Conservation (phyloP, 2,888 invertebrate species). For the Torymus tubicola region DNA sequence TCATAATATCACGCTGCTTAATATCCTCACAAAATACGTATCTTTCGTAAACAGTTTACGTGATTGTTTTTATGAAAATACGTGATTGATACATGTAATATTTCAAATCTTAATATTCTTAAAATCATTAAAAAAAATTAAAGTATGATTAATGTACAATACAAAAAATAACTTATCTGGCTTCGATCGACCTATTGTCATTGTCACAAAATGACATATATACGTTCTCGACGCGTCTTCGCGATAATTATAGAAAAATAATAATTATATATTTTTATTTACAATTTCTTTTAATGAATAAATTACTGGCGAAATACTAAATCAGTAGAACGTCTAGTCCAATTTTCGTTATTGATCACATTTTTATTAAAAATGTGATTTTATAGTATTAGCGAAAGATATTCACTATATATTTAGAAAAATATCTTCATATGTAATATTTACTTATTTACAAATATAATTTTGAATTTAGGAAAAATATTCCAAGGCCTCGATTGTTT, state of each 20-base stretch:
- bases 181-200: background rate
- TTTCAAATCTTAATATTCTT: constrained; percentile 1
- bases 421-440: constrained; percentile 5
- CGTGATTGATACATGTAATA: background rate
- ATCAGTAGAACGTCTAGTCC: background rate
- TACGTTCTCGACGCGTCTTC: background rate
- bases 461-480: constrained; percentile 13
- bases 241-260: constrained; percentile 24
- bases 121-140: background rate
- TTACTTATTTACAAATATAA: constrained; percentile 16
- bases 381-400: background rate
- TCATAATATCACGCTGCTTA: background rate
- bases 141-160: constrained; percentile 13
- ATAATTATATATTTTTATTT: constrained; percentile 29
- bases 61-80: background rate
- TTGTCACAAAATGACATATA: background rate
- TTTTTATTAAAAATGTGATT: background rate
- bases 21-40: background rate
- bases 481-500: constrained; percentile 35
- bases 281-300: constrained; percentile 11
- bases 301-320: constrained; percentile 11
- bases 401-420: background rate
- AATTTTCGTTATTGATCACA: background rate
- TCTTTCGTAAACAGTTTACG: background rate
- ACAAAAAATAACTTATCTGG: background rate